Evolutionary conservation across 1,140 invertebrate species (phyloP), one percentile per base, ranked within the genome.

Genomic region (Pogonognathellus flavescens): DNA sequence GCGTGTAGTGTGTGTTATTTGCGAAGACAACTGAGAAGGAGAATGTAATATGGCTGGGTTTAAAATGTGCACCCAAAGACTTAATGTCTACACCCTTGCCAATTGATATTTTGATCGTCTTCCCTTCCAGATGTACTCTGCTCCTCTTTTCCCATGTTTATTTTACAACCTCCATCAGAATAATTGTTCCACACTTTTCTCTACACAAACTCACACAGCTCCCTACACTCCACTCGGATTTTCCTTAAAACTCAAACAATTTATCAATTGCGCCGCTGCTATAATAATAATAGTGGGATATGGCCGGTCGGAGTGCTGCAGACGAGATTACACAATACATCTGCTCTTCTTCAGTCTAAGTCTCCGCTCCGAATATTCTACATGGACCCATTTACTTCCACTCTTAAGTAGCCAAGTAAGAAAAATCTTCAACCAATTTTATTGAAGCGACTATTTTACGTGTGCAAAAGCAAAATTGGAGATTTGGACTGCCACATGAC

Each of bases 161-260:
- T 66, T 66, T 66, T 66, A 66, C 25, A 25, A 66, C 62, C 22
- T 66, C 62, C 20, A 66, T 66, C 62, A 25, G 62, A 66, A 66
- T 66, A 66, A 22, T 66, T 66, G 20, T 31, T 31, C 22, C 9
- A 41, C 31, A 41, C 31, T 41, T 41, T 41, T 41, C 31, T 41
- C 31, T 41, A 41, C 31, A 13, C 22, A 25, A 14, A 66, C 62
- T 14, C 22, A 66, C 20, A 60, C 31, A 1, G 6, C 6, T 22
- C 62, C 11, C 25, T 13, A 9, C 62, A 4, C 22, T 66, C 14
- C 13, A 25, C 62, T 4, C 1, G 9, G 20, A 25, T 31, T 31
- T 31, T 25, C 5, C 14, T 22, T 20, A 4, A 66, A 66, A 31
- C 25, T 25, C 62, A 66, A 66, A 14, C 22, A 5, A 66, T 66